Percentiles rank a stretch among this genome's conserved stretches.
Evolutionary conservation across 1,140 invertebrate species (phyloP).

Genomic region (Melitaea cinxia): DNA sequence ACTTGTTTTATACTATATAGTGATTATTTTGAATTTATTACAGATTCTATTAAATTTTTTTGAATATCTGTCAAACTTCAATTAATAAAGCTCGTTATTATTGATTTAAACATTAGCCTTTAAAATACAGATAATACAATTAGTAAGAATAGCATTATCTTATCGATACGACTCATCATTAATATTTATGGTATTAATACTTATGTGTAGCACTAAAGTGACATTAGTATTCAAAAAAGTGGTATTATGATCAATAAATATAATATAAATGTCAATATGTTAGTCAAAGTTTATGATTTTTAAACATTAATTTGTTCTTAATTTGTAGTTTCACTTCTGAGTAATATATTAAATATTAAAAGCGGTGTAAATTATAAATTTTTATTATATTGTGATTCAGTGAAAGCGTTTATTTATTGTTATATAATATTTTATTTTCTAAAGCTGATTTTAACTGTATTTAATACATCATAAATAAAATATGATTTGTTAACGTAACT

Average conservation of each 20-base stretch:
- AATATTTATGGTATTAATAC: background rate
- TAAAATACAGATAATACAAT: background rate
- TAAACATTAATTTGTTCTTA: background rate
- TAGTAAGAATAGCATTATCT: background rate
- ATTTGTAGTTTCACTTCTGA: slow-evolving; percentile 9
- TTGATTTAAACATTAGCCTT: background rate
- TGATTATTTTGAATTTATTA: too few species aligned
- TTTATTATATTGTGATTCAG: background rate
- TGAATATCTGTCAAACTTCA: background rate
- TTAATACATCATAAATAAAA: too few species aligned
- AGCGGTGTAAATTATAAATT: background rate
- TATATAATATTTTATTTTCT: background rate
- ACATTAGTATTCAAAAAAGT: background rate
- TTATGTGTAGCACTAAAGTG: background rate
- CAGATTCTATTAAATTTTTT: too few species aligned
- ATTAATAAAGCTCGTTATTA: slow-evolving; percentile 6
- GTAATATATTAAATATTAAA: background rate
- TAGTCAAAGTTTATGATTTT: background rate
- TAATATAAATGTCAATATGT: background rate
- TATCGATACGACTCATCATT: background rate
- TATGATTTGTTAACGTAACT: too few species aligned
- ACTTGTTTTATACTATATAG: too few species aligned
- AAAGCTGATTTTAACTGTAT: background rate
- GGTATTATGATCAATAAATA: background rate
- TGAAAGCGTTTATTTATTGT: background rate